Percentiles rank a stretch among this genome's conserved stretches.
phyloP scores from a whole-genome alignment of 2,888 invertebrate species.

The Petrolisthes manimaculis region DNA sequence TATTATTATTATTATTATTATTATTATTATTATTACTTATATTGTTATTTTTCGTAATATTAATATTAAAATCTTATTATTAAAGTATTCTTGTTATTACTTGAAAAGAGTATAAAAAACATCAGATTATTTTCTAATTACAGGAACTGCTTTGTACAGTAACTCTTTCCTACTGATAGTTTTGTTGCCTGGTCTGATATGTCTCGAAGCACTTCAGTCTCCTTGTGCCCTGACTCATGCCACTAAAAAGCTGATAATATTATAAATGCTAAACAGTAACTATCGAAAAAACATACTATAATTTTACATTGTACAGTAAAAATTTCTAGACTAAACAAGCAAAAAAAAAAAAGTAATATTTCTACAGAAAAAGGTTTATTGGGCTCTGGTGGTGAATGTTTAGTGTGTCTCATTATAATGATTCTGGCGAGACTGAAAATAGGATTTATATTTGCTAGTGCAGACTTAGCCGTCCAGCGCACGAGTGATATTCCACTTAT shows the following conservation, averaged over 20 bases:
- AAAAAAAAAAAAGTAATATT: constrained; percentile 4
- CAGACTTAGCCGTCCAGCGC: constrained; percentile 63
- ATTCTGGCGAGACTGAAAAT: constrained; percentile 59
- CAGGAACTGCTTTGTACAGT: too few relatives aligned
- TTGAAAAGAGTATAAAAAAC: too few relatives aligned
- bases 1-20: too few relatives aligned
- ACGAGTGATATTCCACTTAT: constrained; percentile 59
- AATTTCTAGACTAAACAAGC: constrained; percentile 43
- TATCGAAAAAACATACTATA: constrained; percentile 49
- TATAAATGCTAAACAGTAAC: constrained; percentile 17
- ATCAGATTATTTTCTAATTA: too few relatives aligned
- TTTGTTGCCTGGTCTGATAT: too few relatives aligned
- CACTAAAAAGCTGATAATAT: constrained; percentile 32
- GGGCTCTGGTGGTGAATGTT: constrained; percentile 56
- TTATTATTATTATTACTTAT: too few relatives aligned
- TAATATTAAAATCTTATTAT: too few relatives aligned
- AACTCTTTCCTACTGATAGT: too few relatives aligned
- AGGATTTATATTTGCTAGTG: constrained; percentile 59
- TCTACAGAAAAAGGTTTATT: constrained; percentile 56
- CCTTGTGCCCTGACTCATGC: constrained; percentile 56
- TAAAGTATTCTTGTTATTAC: too few relatives aligned
- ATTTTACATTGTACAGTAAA: constrained; percentile 61
- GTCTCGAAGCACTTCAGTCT: background rate
- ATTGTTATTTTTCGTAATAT: too few relatives aligned
- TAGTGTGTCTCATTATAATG: constrained; percentile 51